Base-by-base conservation (phyloP, 2,113 vertebrate species). In the Corvus moneduloides region DNA sequence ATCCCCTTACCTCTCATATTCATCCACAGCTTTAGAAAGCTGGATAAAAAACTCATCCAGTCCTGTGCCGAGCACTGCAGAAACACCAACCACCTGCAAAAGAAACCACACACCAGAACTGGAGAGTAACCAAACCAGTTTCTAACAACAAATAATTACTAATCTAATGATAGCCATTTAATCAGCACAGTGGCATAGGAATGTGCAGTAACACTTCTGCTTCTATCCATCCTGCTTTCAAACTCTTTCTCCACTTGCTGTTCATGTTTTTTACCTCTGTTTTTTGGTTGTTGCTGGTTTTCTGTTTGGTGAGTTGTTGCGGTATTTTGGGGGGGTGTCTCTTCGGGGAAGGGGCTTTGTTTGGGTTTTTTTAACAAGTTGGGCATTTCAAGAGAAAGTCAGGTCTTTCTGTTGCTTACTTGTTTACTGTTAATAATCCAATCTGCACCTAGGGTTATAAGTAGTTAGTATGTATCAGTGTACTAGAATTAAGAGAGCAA, bases 11-110 rank as follows among this genome's bases (percentile, higher is more conserved):
- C 98, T 98, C 83, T 99, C 99, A 19, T 99, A 99, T 78, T 99
- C 99, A 24, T 98, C 98, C 2, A 98, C 98, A 16, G 99, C 99
- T 32, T 99, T 98, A 72, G 98, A 96, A 67, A 99, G 98, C 84
- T 99, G 98, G 61, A 92, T 83, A 37, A 99, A 99, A 74, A 99
- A 97, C 18, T 99, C 98, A 32, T 99, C 99, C 93, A 99, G 95
- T 67, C 99, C 99, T 9, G 98, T 99, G 54, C 99, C 99, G 0
- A 98, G 98, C 56, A 99, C 98, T 0, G 99, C 98, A 37, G 99
- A 99, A 52, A 99, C 98, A 30, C 99, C 99, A 33, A 99, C 99
- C 84, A 99, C 99, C 99, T 99, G 95, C 13, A 90, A 96, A 56
- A 96, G 58, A 93, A 78, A 88, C 8, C 61, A 87, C 7, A 62